Conservation (phyloP, 2,797 vertebrate genomes). For the Triplophysa bombifrons region DNA sequence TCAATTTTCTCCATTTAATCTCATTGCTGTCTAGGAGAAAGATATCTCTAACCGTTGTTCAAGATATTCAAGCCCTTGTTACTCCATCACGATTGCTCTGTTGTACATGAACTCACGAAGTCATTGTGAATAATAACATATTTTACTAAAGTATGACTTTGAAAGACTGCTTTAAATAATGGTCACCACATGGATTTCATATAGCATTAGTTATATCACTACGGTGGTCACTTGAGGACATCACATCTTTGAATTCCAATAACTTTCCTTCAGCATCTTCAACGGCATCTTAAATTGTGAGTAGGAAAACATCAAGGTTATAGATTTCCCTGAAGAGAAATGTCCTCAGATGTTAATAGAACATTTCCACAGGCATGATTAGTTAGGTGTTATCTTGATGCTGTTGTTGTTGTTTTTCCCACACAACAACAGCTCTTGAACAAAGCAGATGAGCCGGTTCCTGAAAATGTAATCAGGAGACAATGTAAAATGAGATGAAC, state of each 20-base stretch:
- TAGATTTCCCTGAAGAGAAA: not conserved
- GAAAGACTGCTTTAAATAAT: not conserved
- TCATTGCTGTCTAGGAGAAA: not conserved
- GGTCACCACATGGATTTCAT: not conserved
- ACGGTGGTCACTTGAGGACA: not conserved
- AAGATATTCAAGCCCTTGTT: not conserved
- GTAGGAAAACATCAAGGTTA: not conserved
- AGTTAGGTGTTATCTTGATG: conserved; percentile 1
- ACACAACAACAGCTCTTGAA: conserved; percentile 5
- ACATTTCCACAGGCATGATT: not conserved
- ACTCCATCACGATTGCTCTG: not conserved
- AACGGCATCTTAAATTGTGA: not conserved
- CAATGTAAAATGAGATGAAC: not conserved
- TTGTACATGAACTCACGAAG: not conserved
- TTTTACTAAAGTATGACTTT: not conserved
- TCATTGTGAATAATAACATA: not conserved
- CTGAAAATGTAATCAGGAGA: not conserved
- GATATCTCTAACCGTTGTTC: not conserved
- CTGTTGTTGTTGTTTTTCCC: conserved; percentile 7
- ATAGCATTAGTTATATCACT: not conserved
- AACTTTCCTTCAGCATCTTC: not conserved
- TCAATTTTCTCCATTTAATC: not conserved
- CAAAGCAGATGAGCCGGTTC: not conserved
- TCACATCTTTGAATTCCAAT: not conserved
- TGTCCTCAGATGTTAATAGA: not conserved